Base-by-base conservation (phyloP, 2,113 vertebrate species). In the Larimichthys crocea region DNA sequence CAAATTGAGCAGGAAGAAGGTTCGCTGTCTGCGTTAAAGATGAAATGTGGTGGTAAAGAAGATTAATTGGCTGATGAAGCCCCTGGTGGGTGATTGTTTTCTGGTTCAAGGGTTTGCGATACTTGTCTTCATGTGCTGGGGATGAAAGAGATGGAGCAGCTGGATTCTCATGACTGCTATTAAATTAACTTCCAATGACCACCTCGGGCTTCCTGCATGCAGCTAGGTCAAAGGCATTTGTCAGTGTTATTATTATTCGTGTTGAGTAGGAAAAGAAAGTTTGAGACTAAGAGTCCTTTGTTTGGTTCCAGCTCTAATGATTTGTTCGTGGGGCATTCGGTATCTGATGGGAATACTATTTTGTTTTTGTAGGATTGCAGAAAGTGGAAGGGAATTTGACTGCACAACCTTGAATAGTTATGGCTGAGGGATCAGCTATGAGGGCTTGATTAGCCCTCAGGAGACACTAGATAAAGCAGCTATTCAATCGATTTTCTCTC, bases 361-460 rank as follows among this genome's bases (percentile, higher is more conserved):
- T 40, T 82, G 59, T 83, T 86, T 86, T 55, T 74, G 31, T 74
- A 10, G 49, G 57, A 74, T 22, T 74, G 67, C 10, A 3, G 44
- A 56, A 76, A 59, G 70, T 56, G 42, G 22, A 8, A 53, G 49
- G 69, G 78, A 85, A 78, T 88, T 68, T 61, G 19, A 80, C 59
- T 84, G n/a, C 44, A 61, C 77, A 84, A 84, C 89, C 89, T 90
- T 92, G 90, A 88, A 80, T 82, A 67, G 78, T 71, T 80, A 76
- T 31, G 24, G 67, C 46, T 70, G 53, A 82, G 70, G 68, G 75
- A 85, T 82, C 84, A 69, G 66, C 80, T 87, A 42, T 68, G 76
- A 91, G 78, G 53, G n/a, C 88, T 85, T 89, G 90, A 92, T 94
- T 87, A 83, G 86, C 62, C 79, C 87, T 85, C 88, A 26, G 26